A percentile compares a stretch with the other conserved stretches of the same genome.
Conservation (phyloP, 2,113 vertebrate species). For the Nibea albiflora region DNA sequence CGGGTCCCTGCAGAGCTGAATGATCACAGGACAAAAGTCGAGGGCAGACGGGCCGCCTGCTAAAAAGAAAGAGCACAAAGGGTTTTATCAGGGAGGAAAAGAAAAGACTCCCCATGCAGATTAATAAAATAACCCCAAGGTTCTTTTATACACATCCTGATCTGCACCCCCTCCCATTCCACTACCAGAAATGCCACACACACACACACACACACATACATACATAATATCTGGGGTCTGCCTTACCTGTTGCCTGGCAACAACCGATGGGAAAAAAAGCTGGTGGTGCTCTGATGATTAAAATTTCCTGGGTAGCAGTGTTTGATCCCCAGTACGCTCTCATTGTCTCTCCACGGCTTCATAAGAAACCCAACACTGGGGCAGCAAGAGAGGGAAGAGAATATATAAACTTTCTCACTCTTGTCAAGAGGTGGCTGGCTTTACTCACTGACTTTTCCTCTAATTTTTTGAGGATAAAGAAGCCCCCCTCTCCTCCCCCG, state of each 20-base stretch:
- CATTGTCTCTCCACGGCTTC: conserved; percentile 69
- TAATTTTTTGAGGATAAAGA: conserved; percentile 50
- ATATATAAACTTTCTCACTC: conserved; percentile 71
- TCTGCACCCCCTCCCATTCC: conserved; percentile 44
- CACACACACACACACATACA: conserved; percentile 47
- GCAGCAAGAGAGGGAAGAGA: conserved; percentile 41
- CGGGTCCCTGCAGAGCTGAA: conserved; percentile 73
- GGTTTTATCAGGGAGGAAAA: conserved; percentile 65
- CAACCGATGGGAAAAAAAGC: conserved; percentile 71
- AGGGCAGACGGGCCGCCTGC: conserved; percentile 76
- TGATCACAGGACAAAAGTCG: conserved; percentile 80
- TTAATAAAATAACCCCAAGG: conserved; percentile 83
- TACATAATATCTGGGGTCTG: conserved; percentile 66
- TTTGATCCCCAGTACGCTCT: conserved; percentile 67
- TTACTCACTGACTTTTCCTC: conserved; percentile 65
- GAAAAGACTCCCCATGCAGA: conserved; percentile 80
- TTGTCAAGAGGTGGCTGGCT: conserved; percentile 66
- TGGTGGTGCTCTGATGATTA: conserved; percentile 78
- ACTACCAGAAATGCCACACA: conserved; percentile 37
- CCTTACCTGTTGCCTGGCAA: conserved; percentile 80
- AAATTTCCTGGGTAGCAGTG: conserved; percentile 75
- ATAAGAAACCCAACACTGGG: conserved; percentile 51
- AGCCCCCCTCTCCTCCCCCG: neutral
- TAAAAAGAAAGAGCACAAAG: conserved; percentile 69
- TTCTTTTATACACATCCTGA: conserved; percentile 65